A percentile compares a stretch with the other conserved stretches of the same genome.
These are phyloP conservation scores for Peromyscus attwateri DNA, from an alignment of 2,797 vertebrate genomes.

Conservation along the genomic window DNA sequence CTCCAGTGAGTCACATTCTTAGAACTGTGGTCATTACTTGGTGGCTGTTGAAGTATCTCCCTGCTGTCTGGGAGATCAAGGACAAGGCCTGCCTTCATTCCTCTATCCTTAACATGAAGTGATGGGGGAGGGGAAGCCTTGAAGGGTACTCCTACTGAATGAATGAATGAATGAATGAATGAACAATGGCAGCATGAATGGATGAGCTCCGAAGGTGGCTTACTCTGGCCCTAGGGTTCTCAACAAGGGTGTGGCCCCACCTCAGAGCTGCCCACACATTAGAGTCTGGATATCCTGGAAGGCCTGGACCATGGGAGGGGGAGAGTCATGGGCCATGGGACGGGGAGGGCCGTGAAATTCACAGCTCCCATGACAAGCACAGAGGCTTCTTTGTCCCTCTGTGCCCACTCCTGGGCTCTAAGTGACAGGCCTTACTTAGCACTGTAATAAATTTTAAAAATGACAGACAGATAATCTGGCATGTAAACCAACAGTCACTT, in stretches of 20 bases:
- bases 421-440: background rate
- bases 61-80: background rate
- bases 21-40: background rate
- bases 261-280: background rate
- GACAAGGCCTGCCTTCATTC: background rate
- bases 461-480: background rate
- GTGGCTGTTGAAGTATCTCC: background rate
- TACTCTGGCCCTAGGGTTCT: background rate
- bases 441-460: background rate
- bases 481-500: conserved; percentile 12
- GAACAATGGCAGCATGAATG: background rate
- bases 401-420: background rate
- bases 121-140: background rate
- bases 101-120: background rate
- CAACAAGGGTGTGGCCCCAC: background rate
- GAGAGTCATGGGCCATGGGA: background rate
- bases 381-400: background rate
- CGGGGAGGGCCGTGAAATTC: background rate
- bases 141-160: background rate
- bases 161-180: background rate
- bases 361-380: background rate
- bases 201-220: background rate
- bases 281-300: background rate
- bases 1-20: background rate
- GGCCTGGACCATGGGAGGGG: background rate